Evolutionary conservation across 2,888 invertebrate species (phyloP), one percentile per base, ranked within the genome.

Genomic region (Peribatodes rhomboidaria): DNA sequence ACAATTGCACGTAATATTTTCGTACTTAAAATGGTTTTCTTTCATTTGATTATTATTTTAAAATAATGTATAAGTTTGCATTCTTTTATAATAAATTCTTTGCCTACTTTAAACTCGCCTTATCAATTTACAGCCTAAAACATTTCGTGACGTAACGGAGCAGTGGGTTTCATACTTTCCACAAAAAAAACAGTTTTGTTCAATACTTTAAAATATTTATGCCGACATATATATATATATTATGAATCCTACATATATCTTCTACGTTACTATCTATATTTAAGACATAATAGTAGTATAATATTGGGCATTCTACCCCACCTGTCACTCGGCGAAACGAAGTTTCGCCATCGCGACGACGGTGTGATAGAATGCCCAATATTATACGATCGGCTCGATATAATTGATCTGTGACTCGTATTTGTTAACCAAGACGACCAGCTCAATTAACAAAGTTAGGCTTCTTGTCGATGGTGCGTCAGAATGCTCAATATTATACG

Each of bases 1-100:
- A 35, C 35, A 35, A 35, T 35, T 35, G 35, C 35, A 35, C 35
- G 35, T 35, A 35, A 35, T 35, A 35, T 35, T 35, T 35, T 35
- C 35, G 35, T 35, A 35, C 35, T 35, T 35, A 35, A 35, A 35
- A 35, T 35, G 35, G 35, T 35, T 35, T 35, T 35, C 35, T 35
- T 35, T 35, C 35, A 35, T 35, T 35, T 35, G 35, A 35, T 35
- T 35, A 35, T 35, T 35, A 35, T 35, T 35, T 35, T 35, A 35
- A 35, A 35, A 35, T 35, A 35, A 35, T 35, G 35, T 35, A 7
- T 35, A 35, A 35, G 35, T 35, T 35, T 35, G 35, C 35, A 35
- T 35, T 35, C 35, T 35, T 35, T 35, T 35, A 35, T 35, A 35
- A 35, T 35, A 35, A 35, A 35, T 35, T 35, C 35, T 35, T 35